phyloP scores from a whole-genome alignment of 2,113 vertebrate genomes.

The Salvelinus fontinalis region DNA sequence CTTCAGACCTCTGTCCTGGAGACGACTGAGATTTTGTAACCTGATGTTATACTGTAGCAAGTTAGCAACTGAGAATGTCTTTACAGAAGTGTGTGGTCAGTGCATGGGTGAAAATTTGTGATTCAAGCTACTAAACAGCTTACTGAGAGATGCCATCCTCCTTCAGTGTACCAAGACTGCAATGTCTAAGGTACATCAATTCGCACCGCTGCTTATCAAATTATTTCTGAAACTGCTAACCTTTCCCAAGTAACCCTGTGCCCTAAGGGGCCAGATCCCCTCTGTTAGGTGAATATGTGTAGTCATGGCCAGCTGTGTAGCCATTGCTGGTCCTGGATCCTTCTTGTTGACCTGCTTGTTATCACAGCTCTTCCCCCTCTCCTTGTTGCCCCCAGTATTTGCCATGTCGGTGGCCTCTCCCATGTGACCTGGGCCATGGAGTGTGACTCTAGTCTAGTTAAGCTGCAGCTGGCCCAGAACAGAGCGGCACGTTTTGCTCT shows the following conservation, averaged over 20 bases:
- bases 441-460: too few relatives aligned
- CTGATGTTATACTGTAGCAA: not conserved
- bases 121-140: not conserved
- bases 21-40: not conserved
- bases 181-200: not conserved
- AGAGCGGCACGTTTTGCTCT: too few relatives aligned
- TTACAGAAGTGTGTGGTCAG: not conserved
- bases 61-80: not conserved
- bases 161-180: not conserved
- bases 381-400: not conserved
- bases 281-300: not conserved
- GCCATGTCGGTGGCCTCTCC: not conserved
- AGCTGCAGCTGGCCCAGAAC: too few relatives aligned
- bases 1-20: too few relatives aligned
- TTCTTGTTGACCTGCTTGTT: constrained; percentile 15
- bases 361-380: not conserved
- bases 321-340: constrained; percentile 1
- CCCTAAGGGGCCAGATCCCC: not conserved
- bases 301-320: constrained; percentile 10
- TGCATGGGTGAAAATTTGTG: not conserved
- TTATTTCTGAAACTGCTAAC: not conserved
- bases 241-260: not conserved
- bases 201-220: not conserved
- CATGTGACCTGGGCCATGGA: not conserved
- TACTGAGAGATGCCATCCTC: not conserved